phyloP scores from a whole-genome alignment of 2,113 vertebrate genomes.

The Probosciger aterrimus region DNA sequence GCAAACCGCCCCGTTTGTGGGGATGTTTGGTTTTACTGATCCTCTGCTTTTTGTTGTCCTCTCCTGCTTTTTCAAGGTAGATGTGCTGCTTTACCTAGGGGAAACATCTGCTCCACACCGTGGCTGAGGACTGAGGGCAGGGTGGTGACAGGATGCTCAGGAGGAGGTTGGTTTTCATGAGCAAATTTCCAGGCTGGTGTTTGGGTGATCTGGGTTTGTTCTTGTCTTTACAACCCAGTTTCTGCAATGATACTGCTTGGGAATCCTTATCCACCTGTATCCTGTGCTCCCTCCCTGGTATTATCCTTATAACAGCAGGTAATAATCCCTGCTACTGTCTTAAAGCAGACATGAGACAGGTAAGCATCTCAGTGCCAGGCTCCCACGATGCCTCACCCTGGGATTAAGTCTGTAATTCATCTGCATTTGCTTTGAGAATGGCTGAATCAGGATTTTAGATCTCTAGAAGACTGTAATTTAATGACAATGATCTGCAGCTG shows the following conservation, averaged over 20 bases:
- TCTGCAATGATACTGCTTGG: background rate
- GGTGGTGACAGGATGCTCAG: background rate
- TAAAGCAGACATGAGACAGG: background rate
- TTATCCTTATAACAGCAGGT: background rate
- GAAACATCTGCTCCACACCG: fast-evolving
- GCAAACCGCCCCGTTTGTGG: background rate
- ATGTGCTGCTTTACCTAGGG: background rate
- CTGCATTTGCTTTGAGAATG: background rate
- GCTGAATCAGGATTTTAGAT: background rate
- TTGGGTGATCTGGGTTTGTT: background rate
- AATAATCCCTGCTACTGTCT: background rate
- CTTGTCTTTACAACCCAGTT: background rate
- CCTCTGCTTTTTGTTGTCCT: background rate
- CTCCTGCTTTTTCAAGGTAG: background rate
- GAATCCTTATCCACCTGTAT: background rate
- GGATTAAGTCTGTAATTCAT: background rate
- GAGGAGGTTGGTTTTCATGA: background rate
- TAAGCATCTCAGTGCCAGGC: background rate
- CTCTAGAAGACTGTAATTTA: background rate
- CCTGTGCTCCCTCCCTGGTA: background rate
- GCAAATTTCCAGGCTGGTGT: background rate
- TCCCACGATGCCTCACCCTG: background rate
- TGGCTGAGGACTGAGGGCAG: background rate
- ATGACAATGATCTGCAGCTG: background rate
- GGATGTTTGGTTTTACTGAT: background rate